These are phyloP conservation scores for Graphium colonna DNA, from an alignment of 2,888 invertebrate genomes.

Conservation along the genomic window DNA sequence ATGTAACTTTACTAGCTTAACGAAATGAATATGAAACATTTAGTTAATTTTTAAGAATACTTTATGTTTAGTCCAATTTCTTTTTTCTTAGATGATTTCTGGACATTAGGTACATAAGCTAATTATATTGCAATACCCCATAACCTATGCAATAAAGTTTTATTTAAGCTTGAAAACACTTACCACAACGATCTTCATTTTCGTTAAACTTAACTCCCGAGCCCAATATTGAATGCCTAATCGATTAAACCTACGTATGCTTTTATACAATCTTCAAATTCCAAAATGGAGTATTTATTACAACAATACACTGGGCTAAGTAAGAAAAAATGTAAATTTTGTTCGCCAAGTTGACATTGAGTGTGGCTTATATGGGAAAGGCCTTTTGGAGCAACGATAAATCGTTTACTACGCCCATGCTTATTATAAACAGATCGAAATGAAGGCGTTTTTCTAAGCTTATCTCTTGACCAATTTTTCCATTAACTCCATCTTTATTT, in stretches of 20 bases:
- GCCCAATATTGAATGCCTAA: constrained; percentile 56
- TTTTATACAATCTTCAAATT: constrained; percentile 66
- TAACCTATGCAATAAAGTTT: no score
- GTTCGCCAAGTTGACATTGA: constrained; percentile 62
- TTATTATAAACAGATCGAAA: constrained; percentile 22
- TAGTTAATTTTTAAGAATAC: no score
- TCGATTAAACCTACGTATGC: constrained; percentile 45
- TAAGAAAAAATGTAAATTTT: constrained; percentile 70
- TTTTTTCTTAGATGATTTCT: no score
- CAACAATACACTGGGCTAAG: constrained; percentile 54
- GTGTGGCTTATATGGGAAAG: constrained; percentile 51
- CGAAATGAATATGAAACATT: no score
- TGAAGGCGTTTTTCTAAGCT: constrained; percentile 26
- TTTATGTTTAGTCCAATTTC: no score
- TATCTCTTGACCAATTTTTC: constrained; percentile 9
- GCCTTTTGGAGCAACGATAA: constrained; percentile 46
- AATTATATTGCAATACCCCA: no score
- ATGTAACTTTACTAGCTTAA: no score
- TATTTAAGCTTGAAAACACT: constrained; percentile 35
- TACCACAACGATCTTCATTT: constrained; percentile 64
- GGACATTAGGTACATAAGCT: no score
- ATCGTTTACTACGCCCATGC: constrained; percentile 47
- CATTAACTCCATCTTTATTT: neutral
- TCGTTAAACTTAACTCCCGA: constrained; percentile 41
- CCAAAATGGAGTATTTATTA: constrained; percentile 69